Percentiles rank a stretch among this genome's conserved stretches.
Evolutionary conservation across 2,888 invertebrate species (phyloP).

Genomic region (Sacculina carcini): DNA sequence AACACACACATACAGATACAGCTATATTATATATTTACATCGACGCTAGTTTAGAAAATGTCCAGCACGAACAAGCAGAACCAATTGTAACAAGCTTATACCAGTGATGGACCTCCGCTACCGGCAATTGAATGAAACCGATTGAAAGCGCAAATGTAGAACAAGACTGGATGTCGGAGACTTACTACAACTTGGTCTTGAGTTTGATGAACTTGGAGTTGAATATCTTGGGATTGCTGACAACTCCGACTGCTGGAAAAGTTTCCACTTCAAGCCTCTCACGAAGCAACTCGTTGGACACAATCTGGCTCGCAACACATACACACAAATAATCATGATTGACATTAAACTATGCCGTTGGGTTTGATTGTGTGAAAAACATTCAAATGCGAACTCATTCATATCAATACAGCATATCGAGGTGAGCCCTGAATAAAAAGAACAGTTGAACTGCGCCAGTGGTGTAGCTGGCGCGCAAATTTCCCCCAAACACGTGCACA

Average conservation of each 20-base stretch:
- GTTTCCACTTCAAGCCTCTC: constrained; percentile 82
- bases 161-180: constrained; percentile 18
- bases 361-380: too few species aligned
- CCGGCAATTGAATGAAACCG: not conserved
- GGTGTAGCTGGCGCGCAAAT: not conserved
- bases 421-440: not conserved
- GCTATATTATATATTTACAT: too few species aligned
- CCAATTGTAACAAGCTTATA: not conserved
- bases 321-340: not conserved
- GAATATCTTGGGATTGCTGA: constrained; percentile 55
- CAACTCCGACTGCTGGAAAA: constrained; percentile 63
- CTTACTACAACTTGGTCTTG: constrained; percentile 92
- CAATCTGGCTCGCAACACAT: not conserved
- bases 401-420: too few species aligned
- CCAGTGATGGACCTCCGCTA: not conserved
- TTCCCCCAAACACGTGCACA: too few species aligned
- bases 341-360: too few species aligned
- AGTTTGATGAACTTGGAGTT: constrained; percentile 89
- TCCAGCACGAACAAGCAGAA: not conserved
- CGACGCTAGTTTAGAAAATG: too few species aligned
- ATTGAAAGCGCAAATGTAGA: not conserved
- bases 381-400: too few species aligned
- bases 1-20: too few species aligned
- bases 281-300: constrained; percentile 34
- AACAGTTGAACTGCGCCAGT: constrained; percentile 5